These are phyloP conservation scores for Drosophila percnosoma DNA, from an alignment of 2,888 invertebrate species.

Conservation along the genomic window DNA sequence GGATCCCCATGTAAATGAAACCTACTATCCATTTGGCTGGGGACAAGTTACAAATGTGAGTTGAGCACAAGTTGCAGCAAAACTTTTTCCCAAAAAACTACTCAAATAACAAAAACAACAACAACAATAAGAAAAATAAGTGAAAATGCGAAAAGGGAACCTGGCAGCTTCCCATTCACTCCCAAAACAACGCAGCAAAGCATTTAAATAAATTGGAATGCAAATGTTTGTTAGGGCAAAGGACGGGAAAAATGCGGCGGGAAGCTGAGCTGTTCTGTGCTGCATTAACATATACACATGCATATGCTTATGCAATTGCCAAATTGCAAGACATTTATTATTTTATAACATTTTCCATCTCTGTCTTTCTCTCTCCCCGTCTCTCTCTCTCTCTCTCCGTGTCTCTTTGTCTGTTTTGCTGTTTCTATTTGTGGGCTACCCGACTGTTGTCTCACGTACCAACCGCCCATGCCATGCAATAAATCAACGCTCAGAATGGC, in stretches of 20 bases:
- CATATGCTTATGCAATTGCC: slow-evolving; percentile 80
- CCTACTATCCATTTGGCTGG: slow-evolving; percentile 91
- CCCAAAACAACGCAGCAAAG: slow-evolving; percentile 61
- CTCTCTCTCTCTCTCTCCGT: slow-evolving; percentile 13
- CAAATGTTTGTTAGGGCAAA: slow-evolving; percentile 60
- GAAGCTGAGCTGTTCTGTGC: slow-evolving; percentile 33
- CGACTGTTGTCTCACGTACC: slow-evolving; percentile 72
- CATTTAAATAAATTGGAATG: slow-evolving; percentile 82
- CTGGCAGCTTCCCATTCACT: slow-evolving; percentile 27
- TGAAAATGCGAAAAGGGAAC: slow-evolving; percentile 12
- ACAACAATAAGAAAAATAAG: slow-evolving; percentile 14
- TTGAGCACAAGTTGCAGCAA: slow-evolving; percentile 65
- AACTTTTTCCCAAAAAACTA: slow-evolving; percentile 53
- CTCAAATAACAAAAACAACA: slow-evolving; percentile 17
- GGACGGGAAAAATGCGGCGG: neutral
- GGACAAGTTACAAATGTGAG: slow-evolving; percentile 92
- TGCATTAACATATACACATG: slow-evolving; percentile 80
- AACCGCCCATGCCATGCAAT: slow-evolving; percentile 72
- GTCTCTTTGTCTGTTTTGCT: neutral
- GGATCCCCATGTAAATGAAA: slow-evolving; percentile 88
- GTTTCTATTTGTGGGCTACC: slow-evolving; percentile 16
- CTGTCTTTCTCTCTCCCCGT: slow-evolving; percentile 20
- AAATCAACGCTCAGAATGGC: slow-evolving; percentile 87
- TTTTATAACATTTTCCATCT: slow-evolving; percentile 70
- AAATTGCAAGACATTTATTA: slow-evolving; percentile 81